phyloP scores from a whole-genome alignment of 1,140 invertebrate species.

The Bombus affinis region DNA sequence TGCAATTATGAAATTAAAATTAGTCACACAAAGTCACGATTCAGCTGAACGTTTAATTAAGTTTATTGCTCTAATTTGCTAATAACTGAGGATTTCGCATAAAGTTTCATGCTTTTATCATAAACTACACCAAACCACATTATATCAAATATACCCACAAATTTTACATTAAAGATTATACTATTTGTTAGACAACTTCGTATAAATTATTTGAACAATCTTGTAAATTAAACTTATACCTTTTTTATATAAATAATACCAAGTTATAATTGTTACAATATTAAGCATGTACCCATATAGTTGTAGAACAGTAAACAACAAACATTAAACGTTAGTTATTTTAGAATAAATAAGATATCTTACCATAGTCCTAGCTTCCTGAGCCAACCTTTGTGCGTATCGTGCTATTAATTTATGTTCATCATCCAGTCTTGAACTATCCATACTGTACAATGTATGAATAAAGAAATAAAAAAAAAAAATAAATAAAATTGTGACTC shows the following conservation, averaged over 20 bases:
- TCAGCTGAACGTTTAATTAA: slow-evolving; percentile 27
- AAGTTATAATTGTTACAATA: not conserved
- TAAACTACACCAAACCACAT: not conserved
- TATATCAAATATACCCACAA: not conserved
- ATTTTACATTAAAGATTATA: not conserved
- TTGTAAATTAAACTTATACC: not conserved
- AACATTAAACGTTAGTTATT: slow-evolving; percentile 17
- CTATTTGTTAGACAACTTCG: not conserved
- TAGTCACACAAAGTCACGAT: slow-evolving; percentile 25
- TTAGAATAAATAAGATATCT: slow-evolving; percentile 75
- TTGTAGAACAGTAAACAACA: not conserved
- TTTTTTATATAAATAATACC: not conserved
- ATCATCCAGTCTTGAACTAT: slow-evolving; percentile 90
- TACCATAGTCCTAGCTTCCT: slow-evolving; percentile 93
- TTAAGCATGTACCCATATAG: not conserved
- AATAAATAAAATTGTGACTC: slow-evolving; percentile 63
- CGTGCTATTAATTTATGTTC: slow-evolving; percentile 98
- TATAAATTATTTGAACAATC: not conserved
- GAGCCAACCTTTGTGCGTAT: slow-evolving; percentile 96
- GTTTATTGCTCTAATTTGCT: slow-evolving; percentile 30
- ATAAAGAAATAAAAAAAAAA: slow-evolving; percentile 49
- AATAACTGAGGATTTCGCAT: not conserved
- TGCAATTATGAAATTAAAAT: slow-evolving; percentile 64
- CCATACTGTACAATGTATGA: slow-evolving; percentile 79
- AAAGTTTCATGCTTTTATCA: not conserved